A percentile compares a stretch with the other conserved stretches of the same genome.
These are phyloP conservation scores for Arenaria interpres DNA, from an alignment of 2,113 vertebrate genomes.

Conservation along the genomic window DNA sequence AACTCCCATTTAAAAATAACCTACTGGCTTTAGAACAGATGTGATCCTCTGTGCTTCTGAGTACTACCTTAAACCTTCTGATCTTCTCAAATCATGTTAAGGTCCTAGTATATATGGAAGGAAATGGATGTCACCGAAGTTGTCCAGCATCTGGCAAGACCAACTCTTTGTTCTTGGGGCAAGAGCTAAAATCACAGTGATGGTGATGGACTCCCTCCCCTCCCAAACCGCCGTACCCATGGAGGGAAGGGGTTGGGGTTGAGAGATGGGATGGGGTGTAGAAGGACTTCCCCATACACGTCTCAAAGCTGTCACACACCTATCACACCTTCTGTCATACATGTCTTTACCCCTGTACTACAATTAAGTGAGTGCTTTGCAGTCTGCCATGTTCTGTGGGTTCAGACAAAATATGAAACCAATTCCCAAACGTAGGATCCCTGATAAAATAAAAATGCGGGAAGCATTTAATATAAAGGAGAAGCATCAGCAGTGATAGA, in stretches of 20 bases:
- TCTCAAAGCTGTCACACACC: neutral
- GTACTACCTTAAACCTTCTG: neutral
- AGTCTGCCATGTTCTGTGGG: neutral
- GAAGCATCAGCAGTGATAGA: neutral
- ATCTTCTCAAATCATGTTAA: neutral
- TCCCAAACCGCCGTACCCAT: accelerated
- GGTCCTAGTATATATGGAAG: neutral
- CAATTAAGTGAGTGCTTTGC: neutral
- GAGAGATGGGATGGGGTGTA: neutral
- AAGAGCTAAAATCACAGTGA: neutral
- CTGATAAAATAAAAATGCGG: neutral
- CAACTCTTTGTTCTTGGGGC: neutral
- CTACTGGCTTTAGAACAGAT: neutral
- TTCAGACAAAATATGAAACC: neutral
- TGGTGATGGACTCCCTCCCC: neutral
- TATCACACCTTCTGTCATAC: neutral
- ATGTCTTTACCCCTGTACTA: neutral
- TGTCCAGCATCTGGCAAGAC: neutral
- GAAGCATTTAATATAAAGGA: neutral
- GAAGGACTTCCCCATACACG: neutral
- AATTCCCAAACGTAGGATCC: neutral
- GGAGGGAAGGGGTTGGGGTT: neutral
- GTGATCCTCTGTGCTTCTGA: neutral
- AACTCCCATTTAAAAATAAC: neutral
- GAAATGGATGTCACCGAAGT: neutral